These are phyloP conservation scores for Sciurus carolinensis DNA, from an alignment of 2,797 vertebrate species.

Conservation along the genomic window DNA sequence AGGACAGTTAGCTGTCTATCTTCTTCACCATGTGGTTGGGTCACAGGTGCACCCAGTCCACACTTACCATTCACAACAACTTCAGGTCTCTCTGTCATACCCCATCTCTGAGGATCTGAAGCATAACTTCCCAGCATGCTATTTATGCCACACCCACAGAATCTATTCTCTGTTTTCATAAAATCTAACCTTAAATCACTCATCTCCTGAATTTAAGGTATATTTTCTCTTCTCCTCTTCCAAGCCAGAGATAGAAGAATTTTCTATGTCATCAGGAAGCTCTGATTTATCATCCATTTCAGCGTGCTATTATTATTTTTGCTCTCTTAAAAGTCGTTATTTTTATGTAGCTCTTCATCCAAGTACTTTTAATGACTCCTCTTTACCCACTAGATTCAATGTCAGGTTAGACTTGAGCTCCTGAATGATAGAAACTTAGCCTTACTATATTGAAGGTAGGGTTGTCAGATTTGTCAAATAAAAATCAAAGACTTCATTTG, in stretches of 20 bases:
- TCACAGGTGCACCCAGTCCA: neutral
- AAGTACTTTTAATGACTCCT: neutral
- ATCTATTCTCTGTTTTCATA: neutral
- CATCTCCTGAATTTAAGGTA: neutral
- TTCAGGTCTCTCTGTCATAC: neutral
- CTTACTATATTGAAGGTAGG: neutral
- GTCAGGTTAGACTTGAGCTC: neutral
- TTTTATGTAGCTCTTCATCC: neutral
- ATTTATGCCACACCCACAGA: neutral
- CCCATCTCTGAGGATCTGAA: neutral
- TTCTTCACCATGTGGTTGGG: neutral
- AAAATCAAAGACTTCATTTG: neutral
- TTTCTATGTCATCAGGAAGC: neutral
- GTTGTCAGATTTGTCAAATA: neutral
- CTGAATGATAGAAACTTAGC: neutral
- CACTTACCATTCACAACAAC: neutral
- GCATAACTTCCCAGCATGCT: neutral
- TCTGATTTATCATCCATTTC: neutral
- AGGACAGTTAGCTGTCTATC: neutral
- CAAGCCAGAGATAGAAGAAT: neutral
- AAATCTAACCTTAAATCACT: constrained; percentile 9
- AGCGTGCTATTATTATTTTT: neutral
- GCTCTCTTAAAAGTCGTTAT: neutral
- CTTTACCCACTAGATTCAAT: neutral
- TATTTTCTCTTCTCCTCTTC: neutral